A percentile compares a stretch with the other conserved stretches of the same genome.
Evolutionary conservation across 1,140 invertebrate species (phyloP).

Genomic region (Drosophila albomicans): DNA sequence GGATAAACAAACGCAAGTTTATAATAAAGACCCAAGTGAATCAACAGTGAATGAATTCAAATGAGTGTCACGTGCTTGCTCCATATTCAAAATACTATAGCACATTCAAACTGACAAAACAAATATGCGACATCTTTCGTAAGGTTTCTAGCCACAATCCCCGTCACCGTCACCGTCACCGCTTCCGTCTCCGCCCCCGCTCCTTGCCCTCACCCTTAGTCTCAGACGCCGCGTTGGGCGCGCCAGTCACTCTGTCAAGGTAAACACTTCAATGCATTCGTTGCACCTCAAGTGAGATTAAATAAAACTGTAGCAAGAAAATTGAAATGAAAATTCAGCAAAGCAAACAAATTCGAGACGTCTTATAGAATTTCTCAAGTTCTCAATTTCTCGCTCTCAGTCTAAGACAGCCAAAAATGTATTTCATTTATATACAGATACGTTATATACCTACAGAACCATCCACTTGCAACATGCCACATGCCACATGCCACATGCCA

Average conservation of each 20-base stretch:
- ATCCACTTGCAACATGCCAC: neutral
- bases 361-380: conserved; percentile 54
- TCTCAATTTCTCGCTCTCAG: conserved; percentile 1
- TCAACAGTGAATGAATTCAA: conserved; percentile 20
- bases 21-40: conserved; percentile 1
- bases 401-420: conserved; percentile 55
- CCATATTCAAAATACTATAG: conserved; percentile 15
- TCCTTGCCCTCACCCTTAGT: neutral
- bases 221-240: too few relatives aligned
- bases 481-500: conserved; percentile 5
- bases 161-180: neutral
- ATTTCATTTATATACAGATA: conserved; percentile 62
- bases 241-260: conserved; percentile 22
- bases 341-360: conserved; percentile 78
- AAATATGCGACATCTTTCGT: conserved; percentile 21
- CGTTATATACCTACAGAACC: conserved; percentile 24
- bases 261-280: conserved; percentile 65
- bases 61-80: neutral
- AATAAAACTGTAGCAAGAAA: conserved; percentile 76
- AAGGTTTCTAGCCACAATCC: conserved; percentile 2
- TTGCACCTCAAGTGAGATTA: conserved; percentile 82
- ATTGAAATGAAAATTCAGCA: conserved; percentile 82
- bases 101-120: conserved; percentile 4
- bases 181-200: neutral
- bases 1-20: conserved; percentile 2